Evolutionary conservation across 1,140 invertebrate species (phyloP).

Genomic region (Oppia nitens): DNA sequence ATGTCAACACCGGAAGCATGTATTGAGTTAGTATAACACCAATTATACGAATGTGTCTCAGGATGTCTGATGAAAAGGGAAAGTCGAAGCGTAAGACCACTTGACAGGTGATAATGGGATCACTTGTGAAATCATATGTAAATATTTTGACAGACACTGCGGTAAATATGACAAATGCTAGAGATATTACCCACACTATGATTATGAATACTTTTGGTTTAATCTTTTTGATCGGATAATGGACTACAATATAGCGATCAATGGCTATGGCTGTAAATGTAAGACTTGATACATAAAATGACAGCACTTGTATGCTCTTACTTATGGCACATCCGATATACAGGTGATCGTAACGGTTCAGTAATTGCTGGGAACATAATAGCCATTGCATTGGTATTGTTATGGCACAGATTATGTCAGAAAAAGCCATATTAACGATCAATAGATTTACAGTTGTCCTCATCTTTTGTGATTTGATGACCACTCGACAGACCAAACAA

Average conservation of each 20-base stretch:
- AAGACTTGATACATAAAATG: constrained; percentile 35
- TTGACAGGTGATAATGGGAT: constrained; percentile 26
- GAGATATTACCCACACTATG: not conserved
- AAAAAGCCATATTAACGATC: constrained; percentile 64
- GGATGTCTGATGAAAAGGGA: not conserved
- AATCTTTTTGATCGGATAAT: constrained; percentile 29
- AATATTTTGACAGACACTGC: not conserved
- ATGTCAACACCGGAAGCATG: constrained; percentile 32
- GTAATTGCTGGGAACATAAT: constrained; percentile 2
- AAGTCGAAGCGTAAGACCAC: constrained; percentile 25
- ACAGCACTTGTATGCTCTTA: constrained; percentile 4
- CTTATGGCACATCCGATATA: not conserved
- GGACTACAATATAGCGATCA: constrained; percentile 34
- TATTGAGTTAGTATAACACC: constrained; percentile 35
- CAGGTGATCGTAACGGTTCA: not conserved
- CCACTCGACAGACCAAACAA: constrained; percentile 24
- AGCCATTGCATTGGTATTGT: constrained; percentile 4
- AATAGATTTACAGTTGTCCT: constrained; percentile 63
- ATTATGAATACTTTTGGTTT: not conserved
- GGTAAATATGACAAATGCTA: not conserved
- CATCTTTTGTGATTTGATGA: constrained; percentile 24
- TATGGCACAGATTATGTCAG: constrained; percentile 34
- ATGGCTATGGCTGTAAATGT: constrained; percentile 37
- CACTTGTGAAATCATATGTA: not conserved
- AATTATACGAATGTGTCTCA: constrained; percentile 24